Base-by-base conservation (phyloP, 2,797 vertebrate genomes). In the Vultur gryphus region DNA sequence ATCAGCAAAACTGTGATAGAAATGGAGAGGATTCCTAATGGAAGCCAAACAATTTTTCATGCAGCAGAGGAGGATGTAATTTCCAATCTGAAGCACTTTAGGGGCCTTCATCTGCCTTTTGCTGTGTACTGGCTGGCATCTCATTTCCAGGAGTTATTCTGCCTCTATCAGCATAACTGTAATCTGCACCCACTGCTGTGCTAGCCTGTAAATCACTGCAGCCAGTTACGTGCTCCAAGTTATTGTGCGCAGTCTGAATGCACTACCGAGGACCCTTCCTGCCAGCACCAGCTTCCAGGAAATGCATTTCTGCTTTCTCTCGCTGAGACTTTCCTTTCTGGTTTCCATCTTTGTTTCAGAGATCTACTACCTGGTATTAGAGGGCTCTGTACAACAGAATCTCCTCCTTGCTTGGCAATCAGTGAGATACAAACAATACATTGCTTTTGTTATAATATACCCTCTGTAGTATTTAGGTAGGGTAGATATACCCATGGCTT, bases 61-160 rank as follows among this genome's bases (percentile, higher is more conserved):
- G 72, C 61, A 57, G 66, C 33, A 76, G 72, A 93, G 44, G 39
- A 96, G 76, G 72, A 62, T 95, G 82, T 77, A 69, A 69, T 96
- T 94, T 91, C 86, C 76, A 95, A 48, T 92, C 64, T 76, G 90
- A 91, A 86, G 46, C 57, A 73, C 82, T 95, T 76, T 33, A 93
- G 46, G 44, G 57, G 71, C 82, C 67, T 91, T 89, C 90, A 52
- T 93, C 93, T 94, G 81, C 67, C 65, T 92, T 92, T 66, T 86
- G 59, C 81, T 91, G 18, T 83, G n/a, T 90, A 31, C 39, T 94
- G 59, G 87, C 94, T 96, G 92, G 78, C 62, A 80, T 94, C 86
- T 97, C 70, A 87, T 94, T 97, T 97, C 89, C 87, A 94, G 75
- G 69, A 92, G 88, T 91, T 91, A 79, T 69, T 97, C 88, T 94